These are phyloP conservation scores for Rhingia rostrata DNA, from an alignment of 2,888 invertebrate species.

Conservation along the genomic window DNA sequence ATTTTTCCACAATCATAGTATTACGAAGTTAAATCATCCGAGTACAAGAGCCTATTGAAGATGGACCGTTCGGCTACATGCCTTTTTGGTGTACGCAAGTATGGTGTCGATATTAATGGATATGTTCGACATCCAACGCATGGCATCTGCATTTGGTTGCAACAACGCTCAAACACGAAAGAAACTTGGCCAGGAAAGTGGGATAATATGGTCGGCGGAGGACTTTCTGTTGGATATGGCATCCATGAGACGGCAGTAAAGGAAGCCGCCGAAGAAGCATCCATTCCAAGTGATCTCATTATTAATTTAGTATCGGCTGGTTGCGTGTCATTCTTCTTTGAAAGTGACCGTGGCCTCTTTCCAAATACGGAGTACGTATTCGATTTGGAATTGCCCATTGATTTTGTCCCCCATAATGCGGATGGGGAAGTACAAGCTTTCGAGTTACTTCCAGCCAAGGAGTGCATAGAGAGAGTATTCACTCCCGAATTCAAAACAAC, in stretches of 20 bases:
- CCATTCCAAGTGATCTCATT: slow-evolving; percentile 91
- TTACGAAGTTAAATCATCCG: slow-evolving; percentile 91
- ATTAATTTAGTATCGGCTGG: slow-evolving; percentile 84
- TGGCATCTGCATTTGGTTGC: slow-evolving; percentile 94
- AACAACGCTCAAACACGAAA: slow-evolving; percentile 94
- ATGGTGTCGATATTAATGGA: slow-evolving; percentile 97
- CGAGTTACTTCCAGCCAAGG: slow-evolving; percentile 91
- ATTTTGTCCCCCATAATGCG: slow-evolving; percentile 95
- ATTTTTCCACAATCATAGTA: slow-evolving; percentile 89
- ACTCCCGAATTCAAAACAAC: slow-evolving; percentile 96
- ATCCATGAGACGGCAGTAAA: slow-evolving; percentile 95
- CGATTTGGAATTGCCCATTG: slow-evolving; percentile 94
- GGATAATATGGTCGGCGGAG: slow-evolving; percentile 98
- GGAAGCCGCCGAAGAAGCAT: slow-evolving; percentile 97
- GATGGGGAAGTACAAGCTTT: slow-evolving; percentile 98
- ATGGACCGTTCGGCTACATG: slow-evolving; percentile 97
- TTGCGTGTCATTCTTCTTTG: slow-evolving; percentile 89
- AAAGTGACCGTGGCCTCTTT: slow-evolving; percentile 95
- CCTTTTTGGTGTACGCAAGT: slow-evolving; percentile 96
- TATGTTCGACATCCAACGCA: slow-evolving; percentile 93
- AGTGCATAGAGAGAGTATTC: slow-evolving; percentile 91
- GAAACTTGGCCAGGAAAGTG: slow-evolving; percentile 97
- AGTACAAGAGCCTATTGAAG: slow-evolving; percentile 86
- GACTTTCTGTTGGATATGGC: slow-evolving; percentile 93
- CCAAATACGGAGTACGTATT: slow-evolving; percentile 97